Base-by-base conservation (phyloP, 2,888 invertebrate genomes). In the Zootermopsis nevadensis region DNA sequence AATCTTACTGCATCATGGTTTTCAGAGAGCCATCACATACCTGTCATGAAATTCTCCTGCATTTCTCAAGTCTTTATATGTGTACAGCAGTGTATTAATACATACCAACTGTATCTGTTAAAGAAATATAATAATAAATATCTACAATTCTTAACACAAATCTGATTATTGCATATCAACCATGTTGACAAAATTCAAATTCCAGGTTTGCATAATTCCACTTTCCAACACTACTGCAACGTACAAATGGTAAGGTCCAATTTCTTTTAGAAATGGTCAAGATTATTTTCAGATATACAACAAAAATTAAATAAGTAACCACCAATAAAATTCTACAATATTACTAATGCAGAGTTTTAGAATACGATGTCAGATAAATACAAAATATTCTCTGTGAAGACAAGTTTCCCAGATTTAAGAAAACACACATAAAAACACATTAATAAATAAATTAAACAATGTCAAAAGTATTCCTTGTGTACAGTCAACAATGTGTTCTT, bases 401-500 rank as follows among this genome's bases (percentile, higher is more conserved):
- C 27, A 60, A 27, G n/a, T 7, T 69, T 10, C 33, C 69, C 33
- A 33, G 31, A 22, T 77, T 30, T 77, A 53, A n/a, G 38, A 77
- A 55, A 77, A 77, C 31, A 77, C 55, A 77, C 55, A 77, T 55
- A 19, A 77, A 77, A 77, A 76, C 19, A 76, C 55, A 55, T 30
- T 30, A 31, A 77, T 77, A 55, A 77, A 7, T 77, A 77, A 77
- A 77, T 53, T 77, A 77, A 77, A 76, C n/a, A 76, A 76, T 48
- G 42, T 76, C 27, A 42, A 19, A 76, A 77, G 55, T 77, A 31
- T 53, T 31, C 33, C 42, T 77, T 77, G 31, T 55, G 30, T 77
- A 77, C 55, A 77, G 30, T 55, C 77, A 77, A 77, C 77, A 77
- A 77, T 77, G 77, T 77, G 77, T 48, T 77, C 31, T n/a, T 55